Evolutionary conservation across 35 echinoderm and acorn worm species (phyloP), one percentile per base, ranked within the genome.

Genomic region (Ophiothrix spiculata): DNA sequence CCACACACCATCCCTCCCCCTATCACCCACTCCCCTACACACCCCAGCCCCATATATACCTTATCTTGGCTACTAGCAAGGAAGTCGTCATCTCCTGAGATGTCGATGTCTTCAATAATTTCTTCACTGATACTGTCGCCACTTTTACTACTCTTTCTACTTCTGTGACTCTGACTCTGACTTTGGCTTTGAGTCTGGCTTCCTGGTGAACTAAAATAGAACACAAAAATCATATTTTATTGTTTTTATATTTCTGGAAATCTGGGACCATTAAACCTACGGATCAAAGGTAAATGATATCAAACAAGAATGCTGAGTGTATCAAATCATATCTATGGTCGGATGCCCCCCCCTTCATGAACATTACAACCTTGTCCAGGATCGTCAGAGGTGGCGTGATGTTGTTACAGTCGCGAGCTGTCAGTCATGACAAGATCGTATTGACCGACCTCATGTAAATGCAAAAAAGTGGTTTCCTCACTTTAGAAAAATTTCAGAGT

Each of bases 41-140:
- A 28, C 25, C n/a, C 25, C 74, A 8, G n/a, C n/a, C n/a, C n/a
- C n/a, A 31, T 12, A 38, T 79, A 79, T 81, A 97, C 94, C 84
- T 88, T 97, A 23, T 97, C 94, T 85, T 92, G 90, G 77, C 94
- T 97, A 39, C 94, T 97, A 25, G 83, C 88, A 29, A 97, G 36
- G 46, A 97, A 97, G 83, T 92, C 91, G 54, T 93, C 91, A 87
- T 93, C 94, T 33, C 83, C 88, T 15, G 90, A 92, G 1, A 89
- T 89, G 40, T 82, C 80, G 54, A 82, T 42, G 1, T 82, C 80
- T 32, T 82, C 80, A 12, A 46, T 39, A 0, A 90, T 75, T 38
- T 93, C 94, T 73, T 97, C 94, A n/a, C 84, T 84, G 42, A 97
- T 90, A 36, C 92, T 90, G 79, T 97, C 94, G 60, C 83, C 92